Evolutionary conservation across 2,797 vertebrate genomes (phyloP), one percentile per base, ranked within the genome.

Genomic region (Sitta carolinensis): DNA sequence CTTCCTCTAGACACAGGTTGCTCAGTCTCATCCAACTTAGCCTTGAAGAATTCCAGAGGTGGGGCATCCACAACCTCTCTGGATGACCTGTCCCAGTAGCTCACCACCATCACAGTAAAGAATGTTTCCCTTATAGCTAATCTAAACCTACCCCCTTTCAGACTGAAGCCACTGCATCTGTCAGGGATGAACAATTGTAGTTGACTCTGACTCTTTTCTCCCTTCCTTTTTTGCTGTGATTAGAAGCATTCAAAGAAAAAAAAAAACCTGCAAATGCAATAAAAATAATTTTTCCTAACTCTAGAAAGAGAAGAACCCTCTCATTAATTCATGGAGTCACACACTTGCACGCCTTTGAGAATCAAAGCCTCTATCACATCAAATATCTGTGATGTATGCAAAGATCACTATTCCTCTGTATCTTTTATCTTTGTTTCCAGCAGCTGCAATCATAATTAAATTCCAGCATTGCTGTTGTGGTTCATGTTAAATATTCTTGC

Each of bases 391-490:
- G 61, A 77, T 72, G 43, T 45, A 79, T 79, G 23, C 57, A 45
- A 80, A 79, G 72, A 64, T 61, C 17, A 54, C 14, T 62, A 11
- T 73, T 76, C n/a, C 63, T 74, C 48, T 79, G 4, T 32, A 34
- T 42, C 36, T 64, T 90, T 82, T 57, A 88, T 88, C 90, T 91
- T 62, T 43, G 25, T 79, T 95, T 87, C 67, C 61, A 77, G 52
- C 30, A 90, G 10, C 21, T 70, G 14, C 59, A 74, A 85, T 94
- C 26, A 34, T 57, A 92, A 87, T 74, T 70, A 82, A 87, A 79
- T 59, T 73, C 48, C 50, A 85, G 5, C n/a, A 50, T 29, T 90
- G 43, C 61, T 76, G 19, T 40, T 91, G 67, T 57, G 80, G 84
- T 70, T 90, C 75, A 22, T 30, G 27, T 16, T 87, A 70, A 76